These are phyloP conservation scores for Neria commutata DNA, from an alignment of 2,888 invertebrate species.

Conservation along the genomic window DNA sequence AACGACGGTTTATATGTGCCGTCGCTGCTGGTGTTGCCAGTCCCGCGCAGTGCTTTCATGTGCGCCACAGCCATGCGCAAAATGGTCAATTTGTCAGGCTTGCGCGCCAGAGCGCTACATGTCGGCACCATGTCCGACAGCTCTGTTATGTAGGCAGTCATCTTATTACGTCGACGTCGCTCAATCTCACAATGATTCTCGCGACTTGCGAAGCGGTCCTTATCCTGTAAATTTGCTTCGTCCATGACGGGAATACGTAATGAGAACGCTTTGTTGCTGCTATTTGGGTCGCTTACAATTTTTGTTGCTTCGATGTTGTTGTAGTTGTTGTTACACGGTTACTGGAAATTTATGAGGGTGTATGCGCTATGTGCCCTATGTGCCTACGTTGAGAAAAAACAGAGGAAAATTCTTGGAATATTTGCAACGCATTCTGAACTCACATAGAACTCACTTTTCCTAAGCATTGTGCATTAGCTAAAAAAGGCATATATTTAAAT, in stretches of 20 bases:
- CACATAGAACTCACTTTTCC: too few relatives aligned
- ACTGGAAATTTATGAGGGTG: slow-evolving; percentile 10
- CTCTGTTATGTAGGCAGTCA: slow-evolving; percentile 99
- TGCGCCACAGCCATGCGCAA: slow-evolving; percentile 99
- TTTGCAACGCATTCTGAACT: too few relatives aligned
- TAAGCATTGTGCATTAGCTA: too few relatives aligned
- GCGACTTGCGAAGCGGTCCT: slow-evolving; percentile 94
- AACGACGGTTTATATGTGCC: slow-evolving; percentile 99
- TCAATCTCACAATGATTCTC: slow-evolving; percentile 99
- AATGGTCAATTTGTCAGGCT: slow-evolving; percentile 99
- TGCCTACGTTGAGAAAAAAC: slow-evolving; percentile 18
- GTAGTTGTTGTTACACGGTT: background rate
- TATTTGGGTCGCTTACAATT: background rate
- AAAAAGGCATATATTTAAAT: too few relatives aligned
- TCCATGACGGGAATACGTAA: slow-evolving; percentile 69
- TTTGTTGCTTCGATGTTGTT: background rate
- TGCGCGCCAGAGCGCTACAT: slow-evolving; percentile 95
- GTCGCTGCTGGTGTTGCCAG: slow-evolving; percentile 95
- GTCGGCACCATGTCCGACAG: slow-evolving; percentile 99
- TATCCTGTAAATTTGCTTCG: slow-evolving; percentile 93
- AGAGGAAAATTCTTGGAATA: background rate
- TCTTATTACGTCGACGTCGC: slow-evolving; percentile 96
- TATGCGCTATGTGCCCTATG: background rate
- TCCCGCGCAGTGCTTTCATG: slow-evolving; percentile 95
- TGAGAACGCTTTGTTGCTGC: slow-evolving; percentile 29